Conservation (phyloP, 1,140 invertebrate species). For the Drosophila oshimai region DNA sequence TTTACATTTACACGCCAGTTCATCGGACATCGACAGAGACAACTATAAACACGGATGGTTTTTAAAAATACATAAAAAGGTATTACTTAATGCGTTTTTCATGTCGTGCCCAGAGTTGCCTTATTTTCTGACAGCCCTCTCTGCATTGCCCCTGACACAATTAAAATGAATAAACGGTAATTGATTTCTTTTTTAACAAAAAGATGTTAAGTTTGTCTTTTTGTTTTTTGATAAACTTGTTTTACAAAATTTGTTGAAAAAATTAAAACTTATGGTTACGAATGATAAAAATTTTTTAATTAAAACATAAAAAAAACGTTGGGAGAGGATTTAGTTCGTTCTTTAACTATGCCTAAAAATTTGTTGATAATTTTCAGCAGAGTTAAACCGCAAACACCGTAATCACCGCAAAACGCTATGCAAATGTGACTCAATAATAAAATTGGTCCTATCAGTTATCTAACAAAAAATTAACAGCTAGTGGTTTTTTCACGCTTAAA, state of each 20-base stretch:
- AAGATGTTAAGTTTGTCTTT: too few relatives aligned
- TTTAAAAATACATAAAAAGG: conserved; percentile 25
- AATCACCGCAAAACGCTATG: too few relatives aligned
- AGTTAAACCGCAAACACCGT: too few relatives aligned
- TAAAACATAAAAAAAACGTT: too few relatives aligned
- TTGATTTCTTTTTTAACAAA: conserved; percentile 73
- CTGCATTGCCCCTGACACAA: conserved; percentile 40
- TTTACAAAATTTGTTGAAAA: too few relatives aligned
- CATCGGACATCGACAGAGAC: conserved; percentile 18
- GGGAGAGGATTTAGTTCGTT: too few relatives aligned
- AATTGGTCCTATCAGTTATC: not conserved
- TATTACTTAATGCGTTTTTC: conserved; percentile 63
- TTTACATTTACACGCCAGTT: conserved; percentile 42
- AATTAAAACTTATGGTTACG: too few relatives aligned
- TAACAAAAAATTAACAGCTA: not conserved
- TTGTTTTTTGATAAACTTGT: too few relatives aligned
- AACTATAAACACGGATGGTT: conserved; percentile 19
- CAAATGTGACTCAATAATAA: too few relatives aligned
- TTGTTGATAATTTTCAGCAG: too few relatives aligned
- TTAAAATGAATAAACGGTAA: conserved; percentile 56
- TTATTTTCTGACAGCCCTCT: not conserved
- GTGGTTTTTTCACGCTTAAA: not conserved
- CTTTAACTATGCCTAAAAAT: too few relatives aligned
- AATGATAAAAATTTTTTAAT: too few relatives aligned
- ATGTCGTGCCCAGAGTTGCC: conserved; percentile 26